Base-by-base conservation (phyloP, 2,888 invertebrate genomes). In the Cacoxenus indagator region DNA sequence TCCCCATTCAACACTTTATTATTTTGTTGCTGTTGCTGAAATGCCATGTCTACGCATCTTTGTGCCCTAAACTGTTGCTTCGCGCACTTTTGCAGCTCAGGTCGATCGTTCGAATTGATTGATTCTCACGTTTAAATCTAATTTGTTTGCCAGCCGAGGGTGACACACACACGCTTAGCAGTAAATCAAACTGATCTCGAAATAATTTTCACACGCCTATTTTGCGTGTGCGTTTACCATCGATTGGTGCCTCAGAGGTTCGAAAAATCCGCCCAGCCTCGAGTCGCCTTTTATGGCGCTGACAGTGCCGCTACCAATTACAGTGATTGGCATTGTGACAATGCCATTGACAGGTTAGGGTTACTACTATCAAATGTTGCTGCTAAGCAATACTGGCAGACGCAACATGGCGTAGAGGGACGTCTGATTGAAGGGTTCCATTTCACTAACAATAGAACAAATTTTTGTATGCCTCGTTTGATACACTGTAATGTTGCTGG, bases 131-230 rank as follows among this genome's bases (percentile, higher is more conserved):
- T 69, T 76, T 74, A 69, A 8, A 69, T 69, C 65, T 70, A 76
- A 76, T 74, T 75, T 72, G 67, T 75, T 76, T 69, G 69, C 14
- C 6, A 2, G 48, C 4, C 2, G 11, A 6, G 22, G 19, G 22
- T 8, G 48, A 48, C 1, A 31, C 73, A n/a, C 29, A 43, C 9
- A n/a, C n/a, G n/a, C n/a, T n/a, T 61, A 43, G 22, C 19, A 22
- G 55, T 73, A 57, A 64, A 64, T 67, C 65, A 65, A 48, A 46
- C 43, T 69, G 68, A 59, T 67, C 19, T 17, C 24, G n/a, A 59
- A 74, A 75, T 72, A 43, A 76, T 76, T 76, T 76, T 76, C 76
- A 74, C 76, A 76, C 76, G 76, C 73, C 75, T 75, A 70, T 64
- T 67, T 72, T 48, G n/a, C 48, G 19, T 48, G 48, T 19, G 48